Evolutionary conservation across 2,113 vertebrate species (phyloP).

Genomic region (Nothocercus nigrocapillus): DNA sequence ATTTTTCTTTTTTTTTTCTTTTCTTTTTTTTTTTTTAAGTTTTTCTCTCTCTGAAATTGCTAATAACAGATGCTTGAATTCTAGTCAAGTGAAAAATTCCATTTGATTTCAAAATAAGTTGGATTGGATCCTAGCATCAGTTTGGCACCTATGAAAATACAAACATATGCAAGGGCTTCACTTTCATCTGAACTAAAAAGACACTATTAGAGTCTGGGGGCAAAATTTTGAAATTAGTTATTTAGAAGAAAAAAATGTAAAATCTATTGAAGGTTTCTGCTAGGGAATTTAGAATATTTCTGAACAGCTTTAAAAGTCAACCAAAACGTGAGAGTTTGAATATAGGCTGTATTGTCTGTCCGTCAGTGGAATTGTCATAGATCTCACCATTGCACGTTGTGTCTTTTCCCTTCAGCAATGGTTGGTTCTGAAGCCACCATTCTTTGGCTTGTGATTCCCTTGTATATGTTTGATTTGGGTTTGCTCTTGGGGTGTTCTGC

Average conservation of each 20-base stretch:
- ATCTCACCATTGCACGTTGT: neutral
- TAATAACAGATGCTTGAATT: constrained; percentile 69
- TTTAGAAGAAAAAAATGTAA: neutral
- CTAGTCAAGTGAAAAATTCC: constrained; percentile 64
- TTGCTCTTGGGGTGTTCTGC: constrained; percentile 35
- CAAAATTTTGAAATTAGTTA: neutral
- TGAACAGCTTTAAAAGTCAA: neutral
- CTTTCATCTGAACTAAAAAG: constrained; percentile 7
- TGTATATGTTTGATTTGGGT: constrained; percentile 44
- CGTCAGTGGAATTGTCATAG: neutral
- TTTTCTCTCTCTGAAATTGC: neutral
- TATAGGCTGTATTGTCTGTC: neutral
- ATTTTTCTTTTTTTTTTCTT: constrained; percentile 42
- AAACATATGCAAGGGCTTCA: constrained; percentile 36
- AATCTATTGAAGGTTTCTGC: neutral
- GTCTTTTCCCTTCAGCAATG: neutral
- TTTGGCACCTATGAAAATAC: constrained; percentile 61
- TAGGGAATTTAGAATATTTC: neutral
- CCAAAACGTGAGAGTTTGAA: neutral
- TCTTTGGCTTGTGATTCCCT: neutral
- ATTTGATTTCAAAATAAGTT: constrained; percentile 59
- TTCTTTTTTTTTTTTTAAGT: neutral
- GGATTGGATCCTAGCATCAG: constrained; percentile 60
- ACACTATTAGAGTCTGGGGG: neutral
- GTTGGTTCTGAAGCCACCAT: neutral